Conservation (phyloP, 1,140 invertebrate species). For the Apis cerana region DNA sequence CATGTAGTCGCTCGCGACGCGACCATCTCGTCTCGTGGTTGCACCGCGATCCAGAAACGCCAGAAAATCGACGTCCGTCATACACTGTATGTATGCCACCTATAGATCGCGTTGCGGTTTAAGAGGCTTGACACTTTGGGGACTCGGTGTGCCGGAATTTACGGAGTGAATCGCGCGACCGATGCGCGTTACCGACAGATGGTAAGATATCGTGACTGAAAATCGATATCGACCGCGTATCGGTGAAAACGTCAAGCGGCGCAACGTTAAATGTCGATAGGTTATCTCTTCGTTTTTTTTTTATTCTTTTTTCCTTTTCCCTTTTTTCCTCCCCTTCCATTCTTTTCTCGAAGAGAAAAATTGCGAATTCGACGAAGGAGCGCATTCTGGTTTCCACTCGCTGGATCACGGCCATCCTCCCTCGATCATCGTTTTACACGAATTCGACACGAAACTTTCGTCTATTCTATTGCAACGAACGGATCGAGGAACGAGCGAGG, state of each 20-base stretch:
- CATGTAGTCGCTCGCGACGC: too few species aligned
- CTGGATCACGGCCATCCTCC: neutral
- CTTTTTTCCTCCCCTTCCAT: too few species aligned
- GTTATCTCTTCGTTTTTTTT: conserved; percentile 12
- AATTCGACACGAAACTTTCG: neutral
- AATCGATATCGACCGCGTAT: conserved; percentile 40
- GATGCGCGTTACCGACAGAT: conserved; percentile 45
- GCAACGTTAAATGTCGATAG: conserved; percentile 43
- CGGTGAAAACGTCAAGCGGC: conserved; percentile 38
- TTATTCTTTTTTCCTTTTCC: too few species aligned
- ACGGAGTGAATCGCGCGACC: conserved; percentile 42
- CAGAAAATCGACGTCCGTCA: conserved; percentile 4
- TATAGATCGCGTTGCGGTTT: conserved; percentile 43
- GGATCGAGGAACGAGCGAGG: neutral
- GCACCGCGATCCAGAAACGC: too few species aligned
- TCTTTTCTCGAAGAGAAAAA: conserved; percentile 1
- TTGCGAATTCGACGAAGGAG: conserved; percentile 34
- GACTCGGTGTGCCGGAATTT: conserved; percentile 44
- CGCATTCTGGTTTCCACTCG: neutral
- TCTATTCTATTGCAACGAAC: neutral
- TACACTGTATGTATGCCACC: neutral
- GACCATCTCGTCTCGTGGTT: too few species aligned
- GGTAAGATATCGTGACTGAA: conserved; percentile 51
- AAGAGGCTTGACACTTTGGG: conserved; percentile 50
- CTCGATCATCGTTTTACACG: neutral